Evolutionary conservation across 2,113 vertebrate species (phyloP), one percentile per base, ranked within the genome.

Genomic region (Anolis carolinensis): DNA sequence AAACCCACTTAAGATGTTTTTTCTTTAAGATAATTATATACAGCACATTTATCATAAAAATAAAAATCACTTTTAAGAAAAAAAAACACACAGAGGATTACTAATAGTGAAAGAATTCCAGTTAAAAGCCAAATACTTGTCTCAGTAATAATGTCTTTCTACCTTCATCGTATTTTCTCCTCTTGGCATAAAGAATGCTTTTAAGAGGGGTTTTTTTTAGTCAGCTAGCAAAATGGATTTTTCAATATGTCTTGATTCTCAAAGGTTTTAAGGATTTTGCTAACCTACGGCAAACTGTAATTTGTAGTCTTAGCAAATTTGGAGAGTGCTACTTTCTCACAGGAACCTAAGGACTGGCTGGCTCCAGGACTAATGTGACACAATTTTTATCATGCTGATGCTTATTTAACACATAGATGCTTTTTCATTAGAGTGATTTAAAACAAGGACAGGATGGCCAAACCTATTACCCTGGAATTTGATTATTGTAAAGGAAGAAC

Each of bases 231-330:
- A 92, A 93, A 91, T 94, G 34, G 89, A 73, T 89, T 93, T 95
- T 95, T 92, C 81, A 79, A 86, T 75, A 78, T 93, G 65, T 91
- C 80, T 92, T 93, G 72, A 93, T 93, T 79, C 81, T 93, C 82
- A 81, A 82, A 85, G 30, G 85, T 88, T 92, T 94, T 92, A 79
- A 36, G n/a, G 63, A 78, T 92, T 94, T 93, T 94, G 14, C 83
- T 94, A 91, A 87, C 78, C 90, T 90, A n/a, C 76, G 1, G 32
- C 75, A 92, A 92, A 89, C 32, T 86, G 55, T 91, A 90, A 87
- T 91, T 89, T 94, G 82, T 88, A 44, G 81, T 68, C 86, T 83
- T 75, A 74, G 4, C 25, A 44, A 20, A 74, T 10, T 87, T 86
- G 78, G 20, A 7, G 62, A 86, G 88, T 82, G 77, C 90, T 91